These are phyloP conservation scores for Aphrophora alni DNA, from an alignment of 2,888 invertebrate species.

Conservation along the genomic window DNA sequence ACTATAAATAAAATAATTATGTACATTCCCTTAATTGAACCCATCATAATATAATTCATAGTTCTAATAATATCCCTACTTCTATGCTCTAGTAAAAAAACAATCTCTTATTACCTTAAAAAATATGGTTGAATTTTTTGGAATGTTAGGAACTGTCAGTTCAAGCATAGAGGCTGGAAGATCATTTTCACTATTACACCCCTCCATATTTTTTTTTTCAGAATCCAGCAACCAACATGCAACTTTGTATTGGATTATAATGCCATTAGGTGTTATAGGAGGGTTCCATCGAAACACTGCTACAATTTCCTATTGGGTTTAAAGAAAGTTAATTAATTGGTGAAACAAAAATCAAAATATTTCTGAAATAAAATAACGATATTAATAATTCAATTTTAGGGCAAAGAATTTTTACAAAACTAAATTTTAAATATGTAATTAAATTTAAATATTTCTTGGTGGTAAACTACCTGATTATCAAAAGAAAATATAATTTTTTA, in stretches of 20 bases:
- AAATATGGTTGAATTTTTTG: conserved; percentile 68
- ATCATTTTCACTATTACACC: conserved; percentile 57
- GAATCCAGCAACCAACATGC: conserved; percentile 66
- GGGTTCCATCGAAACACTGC: conserved; percentile 82
- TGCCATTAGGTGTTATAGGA: conserved; percentile 76
- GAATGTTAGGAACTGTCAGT: conserved; percentile 64
- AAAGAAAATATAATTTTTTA: too few relatives aligned
- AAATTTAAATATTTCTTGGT: too few relatives aligned
- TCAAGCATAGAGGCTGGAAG: conserved; percentile 61
- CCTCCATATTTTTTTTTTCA: conserved; percentile 58
- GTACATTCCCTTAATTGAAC: too few relatives aligned
- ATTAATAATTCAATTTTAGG: too few relatives aligned
- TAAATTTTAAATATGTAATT: not conserved
- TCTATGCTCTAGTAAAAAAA: too few relatives aligned
- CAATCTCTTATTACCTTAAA: conserved; percentile 63
- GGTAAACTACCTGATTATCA: too few relatives aligned
- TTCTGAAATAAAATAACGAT: too few relatives aligned
- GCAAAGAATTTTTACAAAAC: not conserved
- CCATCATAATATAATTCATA: too few relatives aligned
- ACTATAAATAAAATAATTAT: too few relatives aligned
- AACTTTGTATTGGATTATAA: conserved; percentile 74
- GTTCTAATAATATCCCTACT: too few relatives aligned
- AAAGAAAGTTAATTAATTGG: too few relatives aligned
- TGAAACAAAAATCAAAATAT: too few relatives aligned
- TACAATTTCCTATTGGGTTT: conserved; percentile 56